Conservation (phyloP, 2,888 invertebrate genomes). For the Melipona beecheii region DNA sequence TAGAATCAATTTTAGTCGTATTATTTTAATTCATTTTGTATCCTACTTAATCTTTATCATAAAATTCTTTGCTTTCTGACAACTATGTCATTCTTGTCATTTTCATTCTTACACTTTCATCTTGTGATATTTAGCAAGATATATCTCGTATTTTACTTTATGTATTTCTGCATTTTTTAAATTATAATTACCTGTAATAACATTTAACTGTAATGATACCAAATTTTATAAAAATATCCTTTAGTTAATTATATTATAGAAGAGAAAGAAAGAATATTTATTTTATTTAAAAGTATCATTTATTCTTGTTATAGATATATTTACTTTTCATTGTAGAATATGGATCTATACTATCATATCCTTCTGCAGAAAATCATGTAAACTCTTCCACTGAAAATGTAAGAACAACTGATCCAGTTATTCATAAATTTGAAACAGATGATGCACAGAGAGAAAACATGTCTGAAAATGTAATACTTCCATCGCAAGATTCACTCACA, state of each 20-base stretch:
- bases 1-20: slow-evolving; percentile 8
- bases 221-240: neutral
- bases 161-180: neutral
- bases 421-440: slow-evolving; percentile 70
- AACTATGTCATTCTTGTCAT: neutral
- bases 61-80: neutral
- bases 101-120: neutral
- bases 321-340: slow-evolving; percentile 79
- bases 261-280: neutral
- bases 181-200: neutral
- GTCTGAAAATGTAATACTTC: slow-evolving; percentile 77
- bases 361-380: slow-evolving; percentile 78
- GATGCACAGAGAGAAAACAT: slow-evolving; percentile 68
- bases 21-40: slow-evolving; percentile 16
- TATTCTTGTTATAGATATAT: neutral
- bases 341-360: slow-evolving; percentile 83
- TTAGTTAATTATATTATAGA: neutral
- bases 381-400: slow-evolving; percentile 70
- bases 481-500: slow-evolving; percentile 73
- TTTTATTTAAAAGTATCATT: neutral
- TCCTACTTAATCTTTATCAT: neutral
- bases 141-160: neutral
- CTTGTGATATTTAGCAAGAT: slow-evolving; percentile 8
- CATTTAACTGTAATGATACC: neutral
- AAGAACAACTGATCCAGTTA: slow-evolving; percentile 73